Evolutionary conservation across 2,888 invertebrate species (phyloP).

Genomic region (Cataglyphis livida): DNA sequence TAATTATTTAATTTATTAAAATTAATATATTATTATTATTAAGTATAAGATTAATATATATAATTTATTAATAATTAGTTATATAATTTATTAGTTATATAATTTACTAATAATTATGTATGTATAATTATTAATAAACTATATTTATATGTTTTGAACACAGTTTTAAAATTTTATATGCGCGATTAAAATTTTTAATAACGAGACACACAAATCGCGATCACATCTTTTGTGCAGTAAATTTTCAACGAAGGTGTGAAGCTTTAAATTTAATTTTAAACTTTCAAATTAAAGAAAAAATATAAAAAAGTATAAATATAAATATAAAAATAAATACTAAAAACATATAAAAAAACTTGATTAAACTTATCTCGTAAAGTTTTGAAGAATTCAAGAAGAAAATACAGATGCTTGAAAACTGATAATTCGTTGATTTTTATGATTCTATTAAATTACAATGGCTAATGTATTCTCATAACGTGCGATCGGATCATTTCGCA

Average conservation of each 20-base stretch:
- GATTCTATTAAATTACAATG: neutral
- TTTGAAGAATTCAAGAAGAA: neutral
- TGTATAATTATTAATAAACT: no score
- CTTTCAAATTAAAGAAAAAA: neutral
- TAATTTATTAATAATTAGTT: no score
- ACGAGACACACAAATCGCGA: constrained; percentile 11
- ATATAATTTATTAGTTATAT: no score
- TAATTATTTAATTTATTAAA: neutral
- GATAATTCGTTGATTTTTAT: neutral
- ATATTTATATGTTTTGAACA: no score
- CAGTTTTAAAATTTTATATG: no score
- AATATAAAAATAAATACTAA: neutral
- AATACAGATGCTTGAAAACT: neutral
- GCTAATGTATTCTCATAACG: neutral
- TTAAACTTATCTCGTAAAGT: neutral
- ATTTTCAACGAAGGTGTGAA: neutral
- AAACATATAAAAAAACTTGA: neutral
- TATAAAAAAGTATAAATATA: neutral
- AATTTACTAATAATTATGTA: no score
- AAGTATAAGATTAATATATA: no score
- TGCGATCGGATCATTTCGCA: neutral
- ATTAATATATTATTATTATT: neutral
- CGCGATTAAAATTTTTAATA: neutral
- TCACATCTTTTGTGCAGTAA: neutral
- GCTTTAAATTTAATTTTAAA: neutral